Percentiles rank a stretch among this genome's conserved stretches.
These are phyloP conservation scores for Drosophila rufa DNA, from an alignment of 1,140 invertebrate genomes.

Conservation along the genomic window DNA sequence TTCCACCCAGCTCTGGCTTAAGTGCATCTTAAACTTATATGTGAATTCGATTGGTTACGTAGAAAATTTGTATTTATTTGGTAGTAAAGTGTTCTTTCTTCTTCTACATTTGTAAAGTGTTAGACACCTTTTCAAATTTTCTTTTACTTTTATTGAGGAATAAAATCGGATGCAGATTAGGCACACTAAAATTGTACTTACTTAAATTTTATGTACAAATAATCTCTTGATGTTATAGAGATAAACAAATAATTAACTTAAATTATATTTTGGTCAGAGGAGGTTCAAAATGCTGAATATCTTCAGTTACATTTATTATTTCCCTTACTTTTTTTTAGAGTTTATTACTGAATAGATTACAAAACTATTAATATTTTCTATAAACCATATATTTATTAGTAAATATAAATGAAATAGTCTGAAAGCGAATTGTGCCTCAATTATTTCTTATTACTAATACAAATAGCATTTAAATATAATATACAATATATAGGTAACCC, in stretches of 20 bases:
- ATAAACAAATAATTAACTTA: not conserved
- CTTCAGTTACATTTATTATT: not conserved
- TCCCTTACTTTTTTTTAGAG: not conserved
- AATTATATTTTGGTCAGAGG: not conserved
- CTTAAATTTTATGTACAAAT: too few species aligned
- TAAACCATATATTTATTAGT: too few species aligned
- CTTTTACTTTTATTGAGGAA: not conserved
- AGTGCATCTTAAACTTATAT: constrained; percentile 32
- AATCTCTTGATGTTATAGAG: not conserved
- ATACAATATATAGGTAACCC: too few species aligned
- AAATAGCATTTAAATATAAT: too few species aligned
- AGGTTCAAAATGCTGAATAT: too few species aligned
- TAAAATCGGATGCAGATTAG: not conserved
- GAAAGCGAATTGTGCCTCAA: too few species aligned
- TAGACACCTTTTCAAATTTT: not conserved
- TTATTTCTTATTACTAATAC: too few species aligned
- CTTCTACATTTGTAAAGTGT: not conserved
- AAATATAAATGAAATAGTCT: too few species aligned
- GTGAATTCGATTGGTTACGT: not conserved
- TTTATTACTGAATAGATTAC: too few species aligned
- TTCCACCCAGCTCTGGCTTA: constrained; percentile 26
- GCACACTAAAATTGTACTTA: too few species aligned
- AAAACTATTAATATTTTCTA: too few species aligned
- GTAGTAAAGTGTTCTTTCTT: constrained; percentile 2
- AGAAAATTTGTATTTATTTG: constrained; percentile 12